A percentile compares a stretch with the other conserved stretches of the same genome.
phyloP scores from a whole-genome alignment of 2,113 vertebrate genomes.

The Aix galericulata region DNA sequence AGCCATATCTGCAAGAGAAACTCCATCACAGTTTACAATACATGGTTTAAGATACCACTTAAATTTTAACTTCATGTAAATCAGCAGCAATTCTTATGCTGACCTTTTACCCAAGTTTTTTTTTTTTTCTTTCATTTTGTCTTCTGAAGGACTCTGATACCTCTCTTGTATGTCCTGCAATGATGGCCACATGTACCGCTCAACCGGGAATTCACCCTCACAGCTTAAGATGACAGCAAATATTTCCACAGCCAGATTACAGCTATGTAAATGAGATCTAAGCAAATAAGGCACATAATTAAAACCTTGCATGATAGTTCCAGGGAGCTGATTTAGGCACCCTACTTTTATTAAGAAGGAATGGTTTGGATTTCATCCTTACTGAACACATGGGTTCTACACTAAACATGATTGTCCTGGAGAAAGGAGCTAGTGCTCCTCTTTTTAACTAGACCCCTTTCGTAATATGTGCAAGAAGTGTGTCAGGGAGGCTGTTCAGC shows the following conservation, averaged over 20 bases:
- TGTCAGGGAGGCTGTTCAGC: background rate
- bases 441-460: background rate
- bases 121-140: background rate
- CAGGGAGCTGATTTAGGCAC: background rate
- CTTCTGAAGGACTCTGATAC: background rate
- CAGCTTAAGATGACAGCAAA: background rate
- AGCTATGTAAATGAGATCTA: background rate
- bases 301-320: background rate
- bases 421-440: background rate
- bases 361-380: background rate
- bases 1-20: background rate
- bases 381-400: background rate
- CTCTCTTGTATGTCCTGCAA: background rate
- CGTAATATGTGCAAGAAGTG: accelerated
- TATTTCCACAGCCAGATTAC: background rate
- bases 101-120: background rate
- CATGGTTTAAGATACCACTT: background rate
- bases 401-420: background rate
- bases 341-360: background rate
- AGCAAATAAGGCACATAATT: background rate
- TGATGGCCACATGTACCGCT: background rate
- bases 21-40: background rate
- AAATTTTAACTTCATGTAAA: background rate
- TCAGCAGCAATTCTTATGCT: background rate
- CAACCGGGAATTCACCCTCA: background rate